phyloP scores from a whole-genome alignment of 2,888 invertebrate species.

The Rotaria magnacalcarata region DNA sequence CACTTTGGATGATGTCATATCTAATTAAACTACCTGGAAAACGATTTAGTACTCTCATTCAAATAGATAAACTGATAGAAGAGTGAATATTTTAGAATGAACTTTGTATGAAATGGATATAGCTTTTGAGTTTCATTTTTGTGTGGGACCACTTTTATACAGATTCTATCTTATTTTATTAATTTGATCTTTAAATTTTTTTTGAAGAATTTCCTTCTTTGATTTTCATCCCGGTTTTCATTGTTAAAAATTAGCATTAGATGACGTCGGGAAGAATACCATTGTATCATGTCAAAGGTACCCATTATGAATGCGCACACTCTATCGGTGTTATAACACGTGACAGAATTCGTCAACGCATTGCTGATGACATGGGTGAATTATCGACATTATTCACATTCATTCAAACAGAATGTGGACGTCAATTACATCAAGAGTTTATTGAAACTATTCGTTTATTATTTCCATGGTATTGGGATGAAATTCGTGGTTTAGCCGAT shows the following conservation, averaged over 20 bases:
- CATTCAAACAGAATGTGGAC: background rate
- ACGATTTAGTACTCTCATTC: no score
- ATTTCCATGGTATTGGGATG: slow-evolving; percentile 44
- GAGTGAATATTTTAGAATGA: no score
- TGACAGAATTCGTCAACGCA: background rate
- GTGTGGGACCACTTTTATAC: no score
- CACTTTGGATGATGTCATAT: no score
- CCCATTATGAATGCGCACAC: slow-evolving; percentile 42
- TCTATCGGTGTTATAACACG: background rate
- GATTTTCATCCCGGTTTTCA: background rate
- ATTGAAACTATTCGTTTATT: background rate
- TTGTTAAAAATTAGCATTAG: background rate
- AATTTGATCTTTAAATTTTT: no score
- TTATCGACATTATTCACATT: background rate
- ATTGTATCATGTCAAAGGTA: slow-evolving; percentile 34
- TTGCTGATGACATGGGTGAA: background rate
- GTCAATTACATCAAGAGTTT: background rate
- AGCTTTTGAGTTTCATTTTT: no score
- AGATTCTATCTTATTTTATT: no score
- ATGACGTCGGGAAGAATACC: background rate
- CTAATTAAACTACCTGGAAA: no score
- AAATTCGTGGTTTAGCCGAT: slow-evolving; percentile 39
- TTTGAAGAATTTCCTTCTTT: background rate
- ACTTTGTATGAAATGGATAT: no score
- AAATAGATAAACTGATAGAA: no score